phyloP scores from a whole-genome alignment of 2,113 vertebrate genomes.

The Rhabdomys dilectus region DNA sequence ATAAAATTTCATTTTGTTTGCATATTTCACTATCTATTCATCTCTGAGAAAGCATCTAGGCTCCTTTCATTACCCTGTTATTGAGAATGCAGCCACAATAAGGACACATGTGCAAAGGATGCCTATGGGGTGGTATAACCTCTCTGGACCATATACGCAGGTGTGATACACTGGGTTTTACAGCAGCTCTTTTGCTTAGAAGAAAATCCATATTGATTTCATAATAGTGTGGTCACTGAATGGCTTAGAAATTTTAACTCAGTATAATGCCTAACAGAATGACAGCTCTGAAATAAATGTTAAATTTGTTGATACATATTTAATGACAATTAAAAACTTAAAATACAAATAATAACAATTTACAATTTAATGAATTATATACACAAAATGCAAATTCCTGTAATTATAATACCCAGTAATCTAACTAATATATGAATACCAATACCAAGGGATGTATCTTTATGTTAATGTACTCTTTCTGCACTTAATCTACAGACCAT shows the following conservation, averaged over 20 bases:
- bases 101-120: no score
- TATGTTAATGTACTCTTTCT: neutral
- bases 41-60: no score
- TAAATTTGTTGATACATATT: neutral
- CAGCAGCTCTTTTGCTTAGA: neutral
- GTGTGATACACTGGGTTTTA: neutral
- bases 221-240: neutral
- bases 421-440: neutral
- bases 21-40: neutral
- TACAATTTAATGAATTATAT: constrained; percentile 1
- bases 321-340: neutral
- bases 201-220: neutral
- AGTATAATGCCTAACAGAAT: neutral
- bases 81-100: neutral
- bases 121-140: no score
- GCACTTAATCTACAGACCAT: neutral
- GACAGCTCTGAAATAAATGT: neutral
- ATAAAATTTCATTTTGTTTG: neutral
- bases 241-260: neutral
- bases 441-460: neutral
- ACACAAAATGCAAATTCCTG: neutral
- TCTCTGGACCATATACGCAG: neutral
- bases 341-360: neutral
- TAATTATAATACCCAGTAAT: neutral
- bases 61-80: neutral